Evolutionary conservation across 2,113 vertebrate species (phyloP).

Genomic region (Aegithalos caudatus): DNA sequence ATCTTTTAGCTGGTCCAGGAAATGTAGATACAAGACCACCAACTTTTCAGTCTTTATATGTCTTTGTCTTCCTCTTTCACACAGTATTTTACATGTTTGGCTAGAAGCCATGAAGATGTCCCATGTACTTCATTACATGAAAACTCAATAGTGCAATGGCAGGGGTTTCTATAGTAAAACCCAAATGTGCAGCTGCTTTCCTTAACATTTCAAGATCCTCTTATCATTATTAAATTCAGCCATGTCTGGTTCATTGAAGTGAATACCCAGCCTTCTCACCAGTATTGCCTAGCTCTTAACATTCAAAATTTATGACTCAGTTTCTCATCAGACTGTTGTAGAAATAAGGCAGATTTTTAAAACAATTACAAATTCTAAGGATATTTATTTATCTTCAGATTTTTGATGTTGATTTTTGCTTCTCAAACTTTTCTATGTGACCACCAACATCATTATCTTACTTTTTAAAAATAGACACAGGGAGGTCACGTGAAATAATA

Average conservation of each 20-base stretch:
- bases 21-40: neutral
- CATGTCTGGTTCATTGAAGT: neutral
- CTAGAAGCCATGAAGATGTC: neutral
- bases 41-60: neutral
- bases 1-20: neutral
- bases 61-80: neutral
- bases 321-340: neutral
- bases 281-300: neutral
- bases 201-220: neutral
- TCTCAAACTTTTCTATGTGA: neutral
- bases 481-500: neutral
- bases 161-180: neutral
- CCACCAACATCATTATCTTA: neutral
- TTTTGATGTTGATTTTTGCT: neutral
- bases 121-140: neutral
- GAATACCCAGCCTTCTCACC: neutral
- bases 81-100: neutral
- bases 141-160: neutral
- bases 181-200: neutral
- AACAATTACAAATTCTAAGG: neutral
- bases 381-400: neutral
- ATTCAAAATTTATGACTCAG: neutral
- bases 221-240: neutral
- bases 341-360: neutral
- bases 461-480: neutral